Evolutionary conservation across 2,113 vertebrate genomes (phyloP).

Genomic region (Solea senegalensis): DNA sequence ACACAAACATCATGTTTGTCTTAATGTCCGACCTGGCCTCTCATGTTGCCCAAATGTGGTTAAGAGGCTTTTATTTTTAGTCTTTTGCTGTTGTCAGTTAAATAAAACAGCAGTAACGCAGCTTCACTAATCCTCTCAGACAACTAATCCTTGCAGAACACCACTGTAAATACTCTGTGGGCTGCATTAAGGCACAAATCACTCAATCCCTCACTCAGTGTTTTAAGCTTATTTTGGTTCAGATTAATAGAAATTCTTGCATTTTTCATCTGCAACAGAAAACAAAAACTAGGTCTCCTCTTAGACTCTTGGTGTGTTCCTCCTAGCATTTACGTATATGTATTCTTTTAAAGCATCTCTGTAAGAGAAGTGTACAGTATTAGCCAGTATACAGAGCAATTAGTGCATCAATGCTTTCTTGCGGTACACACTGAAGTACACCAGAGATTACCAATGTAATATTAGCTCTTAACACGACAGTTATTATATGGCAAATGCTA

Average conservation of each 20-base stretch:
- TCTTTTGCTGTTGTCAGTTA: constrained; percentile 80
- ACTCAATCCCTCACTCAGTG: constrained; percentile 73
- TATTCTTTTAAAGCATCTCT: constrained; percentile 13
- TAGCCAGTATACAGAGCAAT: constrained; percentile 5
- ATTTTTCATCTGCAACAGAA: constrained; percentile 49
- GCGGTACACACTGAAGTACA: constrained; percentile 20
- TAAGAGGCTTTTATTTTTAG: constrained; percentile 80
- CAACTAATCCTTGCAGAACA: constrained; percentile 80
- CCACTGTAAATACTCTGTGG: constrained; percentile 77
- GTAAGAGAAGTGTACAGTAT: neutral
- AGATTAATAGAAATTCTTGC: constrained; percentile 67
- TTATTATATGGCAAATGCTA: neutral
- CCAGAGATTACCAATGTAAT: neutral
- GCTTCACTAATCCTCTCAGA: constrained; percentile 82
- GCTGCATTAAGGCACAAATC: constrained; percentile 76
- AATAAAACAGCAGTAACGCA: constrained; percentile 81
- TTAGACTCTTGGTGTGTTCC: constrained; percentile 25
- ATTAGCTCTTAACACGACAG: constrained; percentile 1
- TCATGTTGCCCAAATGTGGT: constrained; percentile 76
- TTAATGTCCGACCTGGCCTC: constrained; percentile 58
- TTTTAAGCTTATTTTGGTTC: constrained; percentile 72
- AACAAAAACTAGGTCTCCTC: constrained; percentile 29
- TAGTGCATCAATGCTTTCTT: constrained; percentile 12
- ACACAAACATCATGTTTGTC: constrained; percentile 60
- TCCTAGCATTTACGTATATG: constrained; percentile 2